A percentile compares a stretch with the other conserved stretches of the same genome.
Evolutionary conservation across 2,113 vertebrate genomes (phyloP).

Genomic region (Eidolon helvum): DNA sequence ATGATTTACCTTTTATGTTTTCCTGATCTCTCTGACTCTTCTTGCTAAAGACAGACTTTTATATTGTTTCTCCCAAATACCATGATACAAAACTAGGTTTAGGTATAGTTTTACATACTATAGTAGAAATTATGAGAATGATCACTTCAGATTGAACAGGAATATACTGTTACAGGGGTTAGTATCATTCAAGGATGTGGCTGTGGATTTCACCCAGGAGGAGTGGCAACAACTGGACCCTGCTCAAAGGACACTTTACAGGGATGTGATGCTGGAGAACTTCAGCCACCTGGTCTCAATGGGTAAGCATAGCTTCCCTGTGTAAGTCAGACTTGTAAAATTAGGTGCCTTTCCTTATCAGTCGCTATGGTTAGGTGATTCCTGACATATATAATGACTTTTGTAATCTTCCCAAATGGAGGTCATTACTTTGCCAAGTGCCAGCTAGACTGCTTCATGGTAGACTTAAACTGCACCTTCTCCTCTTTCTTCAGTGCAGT

Average conservation of each 20-base stretch:
- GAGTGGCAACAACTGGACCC: conserved; percentile 53
- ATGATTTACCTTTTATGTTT: neutral
- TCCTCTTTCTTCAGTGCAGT: neutral
- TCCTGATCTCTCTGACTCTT: neutral
- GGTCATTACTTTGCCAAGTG: neutral
- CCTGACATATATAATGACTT: neutral
- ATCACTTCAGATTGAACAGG: conserved; percentile 35
- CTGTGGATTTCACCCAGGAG: conserved; percentile 64
- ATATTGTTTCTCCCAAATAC: neutral
- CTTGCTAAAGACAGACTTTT: neutral
- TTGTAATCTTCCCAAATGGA: neutral
- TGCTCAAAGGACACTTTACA: conserved; percentile 51
- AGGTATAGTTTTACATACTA: neutral
- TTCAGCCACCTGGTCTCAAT: conserved; percentile 57
- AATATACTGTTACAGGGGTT: conserved; percentile 58
- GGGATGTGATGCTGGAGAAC: conserved; percentile 67
- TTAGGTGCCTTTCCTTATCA: neutral
- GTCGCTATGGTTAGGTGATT: neutral
- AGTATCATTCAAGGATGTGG: conserved; percentile 66
- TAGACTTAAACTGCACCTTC: neutral
- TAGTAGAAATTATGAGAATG: neutral
- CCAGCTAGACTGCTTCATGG: neutral
- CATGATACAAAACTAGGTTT: neutral
- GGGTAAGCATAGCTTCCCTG: conserved; percentile 46
- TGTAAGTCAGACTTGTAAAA: neutral